A percentile compares a stretch with the other conserved stretches of the same genome.
Conservation (phyloP, 2,797 vertebrate genomes). For the Pteronotus mesoamericanus region DNA sequence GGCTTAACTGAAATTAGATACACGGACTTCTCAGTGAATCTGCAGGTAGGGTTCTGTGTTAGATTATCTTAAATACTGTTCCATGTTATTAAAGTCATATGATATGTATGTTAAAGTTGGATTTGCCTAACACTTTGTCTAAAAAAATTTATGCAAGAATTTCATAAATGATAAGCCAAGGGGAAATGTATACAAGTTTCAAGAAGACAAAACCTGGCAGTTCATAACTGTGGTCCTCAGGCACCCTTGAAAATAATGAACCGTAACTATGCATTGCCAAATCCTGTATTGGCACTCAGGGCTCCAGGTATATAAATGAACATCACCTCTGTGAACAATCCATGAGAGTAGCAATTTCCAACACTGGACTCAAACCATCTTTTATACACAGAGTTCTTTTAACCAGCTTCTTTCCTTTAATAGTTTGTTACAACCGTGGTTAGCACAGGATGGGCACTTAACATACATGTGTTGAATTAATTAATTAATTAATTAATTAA, state of each 20-base stretch:
- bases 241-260: background rate
- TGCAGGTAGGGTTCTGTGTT: background rate
- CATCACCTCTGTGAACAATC: background rate
- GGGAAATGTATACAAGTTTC: background rate
- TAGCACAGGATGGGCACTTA: background rate
- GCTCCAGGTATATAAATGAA: background rate
- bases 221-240: background rate
- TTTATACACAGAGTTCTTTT: background rate
- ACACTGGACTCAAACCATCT: background rate
- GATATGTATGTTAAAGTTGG: background rate
- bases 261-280: background rate
- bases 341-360: background rate
- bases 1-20: background rate
- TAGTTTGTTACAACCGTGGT: background rate
- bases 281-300: background rate
- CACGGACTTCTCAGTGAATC: background rate
- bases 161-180: background rate
- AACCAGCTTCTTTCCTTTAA: background rate
- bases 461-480: background rate
- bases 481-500: background rate
- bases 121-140: background rate
- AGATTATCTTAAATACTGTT: background rate
- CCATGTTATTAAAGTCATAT: background rate
- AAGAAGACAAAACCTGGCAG: background rate
- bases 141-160: background rate